These are phyloP conservation scores for Thera britannica DNA, from an alignment of 2,888 invertebrate species.

Conservation along the genomic window DNA sequence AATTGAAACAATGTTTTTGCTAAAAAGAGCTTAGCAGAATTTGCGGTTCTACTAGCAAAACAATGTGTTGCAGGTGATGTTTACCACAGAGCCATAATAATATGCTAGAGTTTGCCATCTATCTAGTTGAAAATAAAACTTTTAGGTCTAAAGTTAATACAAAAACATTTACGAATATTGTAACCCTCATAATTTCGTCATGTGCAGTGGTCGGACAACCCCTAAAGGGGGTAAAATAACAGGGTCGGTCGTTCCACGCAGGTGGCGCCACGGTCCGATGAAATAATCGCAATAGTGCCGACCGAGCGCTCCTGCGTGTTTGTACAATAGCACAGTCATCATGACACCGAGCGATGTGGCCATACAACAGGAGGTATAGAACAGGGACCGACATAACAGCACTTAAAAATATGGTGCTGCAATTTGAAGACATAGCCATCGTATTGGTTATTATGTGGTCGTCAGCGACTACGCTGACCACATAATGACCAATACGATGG, in stretches of 20 bases:
- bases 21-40: too few species aligned
- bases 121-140: background rate
- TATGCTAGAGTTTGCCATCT: too few species aligned
- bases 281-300: slow-evolving; percentile 7
- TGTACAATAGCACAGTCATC: background rate
- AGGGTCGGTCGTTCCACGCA: slow-evolving; percentile 7
- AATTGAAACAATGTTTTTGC: too few species aligned
- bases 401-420: too few species aligned
- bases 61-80: too few species aligned
- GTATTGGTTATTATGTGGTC: too few species aligned
- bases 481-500: too few species aligned
- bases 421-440: too few species aligned
- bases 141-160: background rate
- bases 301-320: background rate
- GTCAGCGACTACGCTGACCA: too few species aligned
- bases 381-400: background rate
- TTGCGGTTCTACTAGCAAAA: too few species aligned
- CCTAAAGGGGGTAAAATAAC: slow-evolving; percentile 6
- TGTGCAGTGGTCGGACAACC: slow-evolving; percentile 1
- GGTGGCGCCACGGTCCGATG: slow-evolving; percentile 8
- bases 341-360: background rate
- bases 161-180: slow-evolving; percentile 1
- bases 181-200: slow-evolving; percentile 9
- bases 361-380: background rate
- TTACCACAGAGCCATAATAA: too few species aligned